Base-by-base conservation (phyloP, 2,113 vertebrate species). In the Macaca nemestrina region DNA sequence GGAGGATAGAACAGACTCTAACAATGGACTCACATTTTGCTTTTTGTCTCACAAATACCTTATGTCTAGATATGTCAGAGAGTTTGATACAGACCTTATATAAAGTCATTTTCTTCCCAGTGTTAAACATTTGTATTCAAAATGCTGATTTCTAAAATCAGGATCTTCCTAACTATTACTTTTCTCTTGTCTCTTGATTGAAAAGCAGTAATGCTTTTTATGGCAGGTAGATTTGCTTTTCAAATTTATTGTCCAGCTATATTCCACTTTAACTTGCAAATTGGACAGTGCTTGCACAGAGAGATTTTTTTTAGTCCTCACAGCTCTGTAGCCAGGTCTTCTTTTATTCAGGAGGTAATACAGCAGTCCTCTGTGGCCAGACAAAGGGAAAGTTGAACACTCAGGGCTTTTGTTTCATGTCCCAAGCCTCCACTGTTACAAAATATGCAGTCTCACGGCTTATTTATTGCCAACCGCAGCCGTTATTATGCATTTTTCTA, bases 191-290 rank as follows among this genome's bases (percentile, higher is more conserved):
- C 14, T 48, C 25, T 93, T 83, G 50, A 85, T 72, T 87, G 59
- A 95, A 97, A 96, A 90, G 40, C 30, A 81, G 10, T 83, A 93
- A 67, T 92, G 22, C 13, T 83, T 81, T 95, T 93, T 90, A 87
- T 84, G 55, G 55, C 83, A 95, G 14, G 45, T 68, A 88, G 35
- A 92, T 95, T 96, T 92, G 17, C 50, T 96, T 97, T 57, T 93
- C 67, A 96, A 96, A 91, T 97, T 92, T 88, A 93, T 90, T 52
- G 61, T 95, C 93, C 87, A 91, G 0, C 50, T 80, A n/a, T 25
- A 45, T 96, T 80, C 81, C 91, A 57, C 22, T 32, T 97, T 98
- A 85, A 90, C 78, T 82, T 64, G 73, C n/a, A 97, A 98, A 97
- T 92, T 85, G 40, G 68, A 0, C 11, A 86, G n/a, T 81, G 82